A percentile compares a stretch with the other conserved stretches of the same genome.
Evolutionary conservation across 2,797 vertebrate species (phyloP).

Genomic region (Siniperca scherzeri): DNA sequence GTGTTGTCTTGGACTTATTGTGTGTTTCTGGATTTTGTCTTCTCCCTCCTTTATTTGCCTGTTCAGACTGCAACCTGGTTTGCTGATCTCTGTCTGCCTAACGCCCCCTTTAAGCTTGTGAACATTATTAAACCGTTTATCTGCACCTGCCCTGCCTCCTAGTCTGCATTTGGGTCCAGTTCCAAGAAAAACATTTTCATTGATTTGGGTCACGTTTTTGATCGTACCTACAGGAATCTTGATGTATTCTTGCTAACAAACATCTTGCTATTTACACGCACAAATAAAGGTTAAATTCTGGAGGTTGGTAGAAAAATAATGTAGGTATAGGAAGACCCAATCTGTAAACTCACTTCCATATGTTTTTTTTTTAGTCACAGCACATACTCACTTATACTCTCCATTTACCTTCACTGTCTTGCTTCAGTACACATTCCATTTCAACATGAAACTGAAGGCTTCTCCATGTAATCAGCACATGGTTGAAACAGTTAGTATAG

Average conservation of each 20-base stretch:
- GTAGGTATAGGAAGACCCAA: neutral
- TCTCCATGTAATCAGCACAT: constrained; percentile 3
- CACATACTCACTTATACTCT: constrained; percentile 26
- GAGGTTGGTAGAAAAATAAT: neutral
- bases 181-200: constrained; percentile 1
- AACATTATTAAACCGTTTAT: too few species aligned
- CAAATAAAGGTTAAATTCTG: neutral
- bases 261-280: neutral
- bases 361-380: constrained; percentile 22
- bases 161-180: too few species aligned
- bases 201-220: neutral
- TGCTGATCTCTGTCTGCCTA: too few species aligned
- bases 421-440: constrained; percentile 30
- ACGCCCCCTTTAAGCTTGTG: too few species aligned
- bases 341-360: constrained; percentile 9
- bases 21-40: too few species aligned
- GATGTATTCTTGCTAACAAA: neutral
- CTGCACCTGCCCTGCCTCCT: too few species aligned
- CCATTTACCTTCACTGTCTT: constrained; percentile 42
- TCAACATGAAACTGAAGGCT: constrained; percentile 40
- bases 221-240: neutral
- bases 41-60: too few species aligned
- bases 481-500: constrained; percentile 18
- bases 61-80: too few species aligned
- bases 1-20: too few species aligned